Evolutionary conservation across 2,797 vertebrate genomes (phyloP).

Genomic region (Sitta carolinensis): DNA sequence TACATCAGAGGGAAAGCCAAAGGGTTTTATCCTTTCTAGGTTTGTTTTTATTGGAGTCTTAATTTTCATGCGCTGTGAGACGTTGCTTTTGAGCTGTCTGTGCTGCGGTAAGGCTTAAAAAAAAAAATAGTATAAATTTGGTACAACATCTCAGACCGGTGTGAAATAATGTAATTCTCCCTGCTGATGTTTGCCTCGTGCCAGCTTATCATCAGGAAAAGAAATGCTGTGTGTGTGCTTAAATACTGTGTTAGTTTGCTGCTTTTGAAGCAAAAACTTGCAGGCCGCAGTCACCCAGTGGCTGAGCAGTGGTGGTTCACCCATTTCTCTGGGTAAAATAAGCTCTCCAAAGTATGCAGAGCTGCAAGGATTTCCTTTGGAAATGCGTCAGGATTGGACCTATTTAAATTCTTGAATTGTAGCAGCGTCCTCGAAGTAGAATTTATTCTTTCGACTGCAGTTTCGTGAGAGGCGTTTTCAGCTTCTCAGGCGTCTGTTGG

Average conservation of each 20-base stretch:
- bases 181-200: neutral
- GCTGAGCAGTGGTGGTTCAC: neutral
- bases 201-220: neutral
- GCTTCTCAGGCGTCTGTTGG: neutral
- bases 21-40: neutral
- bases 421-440: neutral
- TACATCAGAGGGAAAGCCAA: neutral
- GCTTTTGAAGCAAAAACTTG: neutral
- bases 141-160: fast-evolving
- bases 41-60: neutral
- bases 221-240: neutral
- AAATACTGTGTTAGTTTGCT: neutral
- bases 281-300: neutral
- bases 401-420: neutral
- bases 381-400: neutral
- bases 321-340: neutral
- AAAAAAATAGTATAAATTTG: fast-evolving
- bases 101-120: neutral
- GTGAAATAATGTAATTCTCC: neutral
- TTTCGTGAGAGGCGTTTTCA: neutral
- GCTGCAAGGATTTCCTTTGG: neutral
- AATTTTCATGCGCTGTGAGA: neutral
- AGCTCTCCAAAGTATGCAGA: neutral
- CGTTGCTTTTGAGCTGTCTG: neutral
- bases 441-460: neutral